Evolutionary conservation across 2,888 invertebrate species (phyloP).

Genomic region (Netelia melanura): DNA sequence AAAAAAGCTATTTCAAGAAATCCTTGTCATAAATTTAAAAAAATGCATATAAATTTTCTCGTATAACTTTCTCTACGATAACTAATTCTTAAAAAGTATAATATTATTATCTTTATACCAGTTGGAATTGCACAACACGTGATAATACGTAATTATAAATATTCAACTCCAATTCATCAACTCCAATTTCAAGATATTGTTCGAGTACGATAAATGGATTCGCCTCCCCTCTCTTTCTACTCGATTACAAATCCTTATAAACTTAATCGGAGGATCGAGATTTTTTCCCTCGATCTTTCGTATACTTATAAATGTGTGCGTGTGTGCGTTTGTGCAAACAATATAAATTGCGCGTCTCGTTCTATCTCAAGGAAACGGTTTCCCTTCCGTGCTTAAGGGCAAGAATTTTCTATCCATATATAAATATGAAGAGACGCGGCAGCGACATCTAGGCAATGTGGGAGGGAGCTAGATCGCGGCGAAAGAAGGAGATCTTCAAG

Average conservation of each 20-base stretch:
- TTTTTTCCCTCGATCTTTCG: constrained; percentile 32
- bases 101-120: neutral
- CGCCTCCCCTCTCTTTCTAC: constrained; percentile 37
- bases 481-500: constrained; percentile 34
- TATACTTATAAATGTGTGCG: constrained; percentile 2
- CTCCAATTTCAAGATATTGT: constrained; percentile 24
- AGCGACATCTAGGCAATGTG: neutral
- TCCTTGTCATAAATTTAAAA: neutral
- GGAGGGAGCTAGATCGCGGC: constrained; percentile 24
- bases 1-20: neutral
- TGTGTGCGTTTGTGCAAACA: constrained; percentile 12
- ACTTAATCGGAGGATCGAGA: constrained; percentile 58
- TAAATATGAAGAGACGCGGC: neutral
- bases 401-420: constrained; percentile 28
- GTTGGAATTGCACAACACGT: neutral
- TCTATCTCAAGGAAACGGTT: constrained; percentile 49
- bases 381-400: constrained; percentile 59
- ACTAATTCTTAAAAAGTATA: neutral
- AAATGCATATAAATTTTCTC: neutral
- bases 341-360: constrained; percentile 45
- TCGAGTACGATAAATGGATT: constrained; percentile 59
- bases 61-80: too few relatives aligned
- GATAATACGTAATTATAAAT: neutral
- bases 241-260: constrained; percentile 60
- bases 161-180: constrained; percentile 19